Conservation (phyloP, 1,140 invertebrate species). For the Tetragonula clypearis region DNA sequence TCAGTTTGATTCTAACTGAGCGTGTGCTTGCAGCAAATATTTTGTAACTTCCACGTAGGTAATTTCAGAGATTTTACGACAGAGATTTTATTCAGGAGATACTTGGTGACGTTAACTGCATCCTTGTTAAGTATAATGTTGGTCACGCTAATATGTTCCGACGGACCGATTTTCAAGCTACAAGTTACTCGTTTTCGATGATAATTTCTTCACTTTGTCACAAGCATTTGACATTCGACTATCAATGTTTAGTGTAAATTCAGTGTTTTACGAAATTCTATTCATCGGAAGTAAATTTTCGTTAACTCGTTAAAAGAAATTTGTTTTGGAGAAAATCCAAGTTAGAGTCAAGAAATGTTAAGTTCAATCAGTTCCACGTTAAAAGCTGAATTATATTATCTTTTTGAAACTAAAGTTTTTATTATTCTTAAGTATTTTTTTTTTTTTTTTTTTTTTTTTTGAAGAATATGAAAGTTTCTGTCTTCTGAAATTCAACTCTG, state of each 20-base stretch:
- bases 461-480: too few species aligned
- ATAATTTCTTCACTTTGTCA: background rate
- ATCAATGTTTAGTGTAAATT: background rate
- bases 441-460: too few species aligned
- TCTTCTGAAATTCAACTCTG: too few species aligned
- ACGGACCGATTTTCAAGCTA: background rate
- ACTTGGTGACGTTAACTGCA: constrained; percentile 21
- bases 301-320: background rate
- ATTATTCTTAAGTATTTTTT: too few species aligned
- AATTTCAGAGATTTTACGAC: too few species aligned
- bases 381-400: background rate
- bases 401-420: too few species aligned
- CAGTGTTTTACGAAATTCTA: background rate
- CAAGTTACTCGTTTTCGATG: background rate
- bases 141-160: background rate
- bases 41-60: too few species aligned
- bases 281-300: background rate
- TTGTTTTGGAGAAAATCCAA: background rate
- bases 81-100: too few species aligned
- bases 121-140: constrained; percentile 7
- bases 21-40: too few species aligned
- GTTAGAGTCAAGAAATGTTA: background rate
- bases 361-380: too few species aligned
- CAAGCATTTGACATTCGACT: background rate
- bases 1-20: too few species aligned